Evolutionary conservation across 2,888 invertebrate species (phyloP).

Genomic region (Eupithecia pulchellata): DNA sequence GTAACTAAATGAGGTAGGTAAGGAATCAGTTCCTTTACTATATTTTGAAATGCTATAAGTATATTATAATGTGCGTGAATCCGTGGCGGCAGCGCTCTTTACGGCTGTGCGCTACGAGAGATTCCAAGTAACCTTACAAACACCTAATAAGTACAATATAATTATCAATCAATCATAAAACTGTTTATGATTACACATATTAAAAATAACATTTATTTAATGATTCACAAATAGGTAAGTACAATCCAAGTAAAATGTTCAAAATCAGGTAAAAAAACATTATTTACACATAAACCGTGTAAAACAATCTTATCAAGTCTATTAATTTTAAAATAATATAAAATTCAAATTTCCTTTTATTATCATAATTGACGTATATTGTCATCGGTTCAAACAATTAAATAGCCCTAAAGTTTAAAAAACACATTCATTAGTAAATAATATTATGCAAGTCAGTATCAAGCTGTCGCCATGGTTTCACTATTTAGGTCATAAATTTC

Average conservation of each 20-base stretch:
- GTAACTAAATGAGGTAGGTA: constrained; percentile 68
- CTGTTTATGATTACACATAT: constrained; percentile 48
- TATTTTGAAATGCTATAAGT: constrained; percentile 57
- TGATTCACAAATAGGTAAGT: constrained; percentile 48
- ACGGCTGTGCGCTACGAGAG: constrained; percentile 55
- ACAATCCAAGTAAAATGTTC: constrained; percentile 25
- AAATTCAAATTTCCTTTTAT: constrained; percentile 64
- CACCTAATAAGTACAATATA: constrained; percentile 47
- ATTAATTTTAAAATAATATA: constrained; percentile 56
- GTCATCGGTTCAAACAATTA: constrained; percentile 69
- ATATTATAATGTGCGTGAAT: constrained; percentile 52
- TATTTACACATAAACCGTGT: constrained; percentile 57
- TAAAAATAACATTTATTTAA: constrained; percentile 36
- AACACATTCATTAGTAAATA: constrained; percentile 46
- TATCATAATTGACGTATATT: constrained; percentile 79
- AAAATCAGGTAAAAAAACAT: constrained; percentile 41
- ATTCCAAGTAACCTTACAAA: constrained; percentile 69
- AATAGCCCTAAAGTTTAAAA: constrained; percentile 60
- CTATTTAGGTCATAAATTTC: constrained; percentile 52
- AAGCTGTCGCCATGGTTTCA: constrained; percentile 71
- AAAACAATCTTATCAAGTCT: constrained; percentile 46
- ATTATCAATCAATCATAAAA: constrained; percentile 30
- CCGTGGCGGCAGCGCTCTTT: constrained; percentile 65
- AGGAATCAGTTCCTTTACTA: constrained; percentile 41
- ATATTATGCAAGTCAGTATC: constrained; percentile 51